Base-by-base conservation (phyloP, 92 coral and sea anemone genomes). In the Palythoa caribaeorum region DNA sequence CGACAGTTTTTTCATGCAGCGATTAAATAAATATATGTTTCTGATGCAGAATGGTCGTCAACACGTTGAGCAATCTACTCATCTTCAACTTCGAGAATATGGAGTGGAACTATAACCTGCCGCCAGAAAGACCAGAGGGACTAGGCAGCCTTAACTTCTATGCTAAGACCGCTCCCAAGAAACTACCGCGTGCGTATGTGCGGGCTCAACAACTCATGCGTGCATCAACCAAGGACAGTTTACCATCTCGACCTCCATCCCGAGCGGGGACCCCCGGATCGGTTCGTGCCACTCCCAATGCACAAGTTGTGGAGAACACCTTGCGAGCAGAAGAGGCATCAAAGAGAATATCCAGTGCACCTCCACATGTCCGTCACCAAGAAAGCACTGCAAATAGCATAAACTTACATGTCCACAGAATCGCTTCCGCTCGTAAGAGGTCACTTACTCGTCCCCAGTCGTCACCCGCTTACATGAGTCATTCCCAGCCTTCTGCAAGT, bases 161-260 rank as follows among this genome's bases (percentile, higher is more conserved):
- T 72, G 90, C 90, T 44, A 94, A 91, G 84, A 88, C 96, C 11
- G 91, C 96, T 40, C 96, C 97, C 54, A 96, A 92, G 39, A 93
- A 87, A 66, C 91, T 92, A 63, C 89, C 98, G 3, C 98, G 96
- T n/a, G 87, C 95, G 53, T 93, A 97, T 52, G 95, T 97, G 65
- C 98, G 99, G 21, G 98, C 98, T 53, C 99, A 97, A 52, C 93
- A 96, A 71, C 94, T 94, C 63, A 93, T 90, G 89, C 99, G 98
- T 78, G 99, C 98, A 28, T 93, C 95, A 73, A 92, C 95, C 37
- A 92, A 79, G 72, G 96, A 95, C 66, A 97, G 96, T 52, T 89
- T 97, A 12, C 92, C 96, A 53, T 91, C 98, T 88, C 83, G 97
- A 52, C 93, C 95, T 48, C 96, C 97, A 9, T 96, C 94, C 15